Conservation (phyloP, 1,140 invertebrate species). For the Drosophila orena region DNA sequence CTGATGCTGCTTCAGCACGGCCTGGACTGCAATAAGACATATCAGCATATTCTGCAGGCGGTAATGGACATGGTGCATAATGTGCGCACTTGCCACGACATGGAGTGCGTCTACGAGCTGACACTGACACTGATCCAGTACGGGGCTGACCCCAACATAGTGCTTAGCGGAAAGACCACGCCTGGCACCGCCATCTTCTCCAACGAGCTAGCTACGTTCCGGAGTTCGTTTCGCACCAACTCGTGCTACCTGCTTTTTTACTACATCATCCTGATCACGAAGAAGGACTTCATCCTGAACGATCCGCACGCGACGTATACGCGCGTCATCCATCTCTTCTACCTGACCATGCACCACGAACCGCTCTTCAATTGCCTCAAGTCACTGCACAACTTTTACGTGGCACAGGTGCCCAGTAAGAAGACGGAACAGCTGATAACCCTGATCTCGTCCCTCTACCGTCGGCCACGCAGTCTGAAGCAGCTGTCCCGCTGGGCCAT, state of each 20-base stretch:
- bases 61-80: slow-evolving; percentile 90
- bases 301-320: slow-evolving; percentile 88
- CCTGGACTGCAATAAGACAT: slow-evolving; percentile 88
- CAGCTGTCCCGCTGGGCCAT: slow-evolving; percentile 89
- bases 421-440: slow-evolving; percentile 87
- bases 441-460: slow-evolving; percentile 87
- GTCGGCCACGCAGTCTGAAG: slow-evolving; percentile 88
- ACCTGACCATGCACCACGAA: slow-evolving; percentile 89
- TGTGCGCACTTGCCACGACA: slow-evolving; percentile 87
- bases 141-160: slow-evolving; percentile 88
- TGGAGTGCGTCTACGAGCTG: slow-evolving; percentile 89
- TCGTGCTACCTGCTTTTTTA: slow-evolving; percentile 89
- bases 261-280: slow-evolving; percentile 89
- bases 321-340: slow-evolving; percentile 89
- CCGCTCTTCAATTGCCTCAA: slow-evolving; percentile 88
- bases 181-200: slow-evolving; percentile 81
- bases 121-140: slow-evolving; percentile 89
- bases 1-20: slow-evolving; percentile 89
- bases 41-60: slow-evolving; percentile 89
- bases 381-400: slow-evolving; percentile 88
- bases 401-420: slow-evolving; percentile 88
- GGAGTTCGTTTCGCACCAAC: slow-evolving; percentile 87
- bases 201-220: slow-evolving; percentile 85
- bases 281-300: slow-evolving; percentile 89
- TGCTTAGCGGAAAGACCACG: slow-evolving; percentile 85